Evolutionary conservation across 2,888 invertebrate species (phyloP), one percentile per base, ranked within the genome.

Genomic region (Trachelus tabidus): DNA sequence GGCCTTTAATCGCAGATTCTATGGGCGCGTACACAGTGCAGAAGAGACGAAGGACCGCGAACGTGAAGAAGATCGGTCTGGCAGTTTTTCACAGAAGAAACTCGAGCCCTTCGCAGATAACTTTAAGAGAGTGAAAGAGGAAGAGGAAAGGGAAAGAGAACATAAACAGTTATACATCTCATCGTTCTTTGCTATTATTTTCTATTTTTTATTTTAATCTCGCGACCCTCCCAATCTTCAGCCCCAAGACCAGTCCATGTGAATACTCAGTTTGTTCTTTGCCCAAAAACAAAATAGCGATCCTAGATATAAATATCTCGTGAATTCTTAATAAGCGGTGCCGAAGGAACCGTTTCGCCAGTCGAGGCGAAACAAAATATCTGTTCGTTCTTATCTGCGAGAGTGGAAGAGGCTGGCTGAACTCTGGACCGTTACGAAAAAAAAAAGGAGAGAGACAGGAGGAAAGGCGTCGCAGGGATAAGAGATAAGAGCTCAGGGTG

Each of bases 401-500:
- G 12, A 75, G 71, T 73, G 79, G 77, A 77, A 73, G 76, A 80
- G 34, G 68, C 73, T 68, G 34, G 78, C 80, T 80, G 77, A 81
- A 75, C 34, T 56, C 73, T 73, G 68, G 69, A 15, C 73, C 68
- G 56, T 37, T 69, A 15, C 34, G 35, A n/a, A 33, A 31, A 15
- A 37, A 34, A 76, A 69, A 34, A n/a, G 15, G 71, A 68, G n/a
- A 75, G 56, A 56, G 76, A 74, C 68, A 71, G 30, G 76, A 69
- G 56, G 68, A 15, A 30, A 31, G 75, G n/a, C 77, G 75, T 76
- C 76, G 68, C 35, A 73, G 80, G 76, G 77, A 77, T 77, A 69
- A 73, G 75, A 83, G 81, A 83, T 83, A 83, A 83, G 80, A 73
- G 73, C 37, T 56, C 68, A 34, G 76, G 80, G 75, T 34, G 77